Base-by-base conservation (phyloP, 2,113 vertebrate genomes). In the Theristicus caerulescens region DNA sequence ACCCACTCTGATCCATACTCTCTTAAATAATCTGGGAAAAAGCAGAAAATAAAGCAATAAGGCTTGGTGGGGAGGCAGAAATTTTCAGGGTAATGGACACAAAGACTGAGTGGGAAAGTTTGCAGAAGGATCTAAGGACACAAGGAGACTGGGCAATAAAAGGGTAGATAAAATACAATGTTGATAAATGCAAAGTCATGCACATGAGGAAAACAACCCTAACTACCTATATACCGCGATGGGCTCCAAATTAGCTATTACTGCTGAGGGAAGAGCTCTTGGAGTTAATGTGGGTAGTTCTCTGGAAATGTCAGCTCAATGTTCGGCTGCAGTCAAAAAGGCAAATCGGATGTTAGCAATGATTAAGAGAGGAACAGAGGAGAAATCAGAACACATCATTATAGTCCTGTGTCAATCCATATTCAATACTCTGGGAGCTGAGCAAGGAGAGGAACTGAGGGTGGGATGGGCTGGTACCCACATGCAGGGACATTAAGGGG, bases 141-240 rank as follows among this genome's bases (percentile, higher is more conserved):
- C 0, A 4, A 79, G 81, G 72, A 91, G 38, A 15, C 10, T n/a
- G 86, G 69, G 59, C 46, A 44, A 21, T n/a, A 24, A 82, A 88
- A 87, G 52, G n/a, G 42, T 38, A 47, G 77, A 24, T 84, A 65
- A 93, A 95, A 86, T 51, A 74, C 24, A 26, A 0, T 11, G 73
- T 42, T 89, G 83, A 94, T 94, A 95, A 94, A 97, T 95, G 96
- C 95, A 94, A 88, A 94, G 91, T 92, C 85, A 92, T 93, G 94
- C 74, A 74, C 94, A 29, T 15, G 77, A 84, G 57, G 72, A 82
- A 89, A 95, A 89, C 86, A 93, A 15, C 91, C 77, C 86, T 31
- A 67, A 59, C 77, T 90, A 66, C 93, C 69, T 78, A 26, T 4
- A 1, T 2, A 31, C 69, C 19, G 6, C 1, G 8, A 72, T 16